Conservation (phyloP, 2,113 vertebrate species). For the Melanerpes formicivorus region DNA sequence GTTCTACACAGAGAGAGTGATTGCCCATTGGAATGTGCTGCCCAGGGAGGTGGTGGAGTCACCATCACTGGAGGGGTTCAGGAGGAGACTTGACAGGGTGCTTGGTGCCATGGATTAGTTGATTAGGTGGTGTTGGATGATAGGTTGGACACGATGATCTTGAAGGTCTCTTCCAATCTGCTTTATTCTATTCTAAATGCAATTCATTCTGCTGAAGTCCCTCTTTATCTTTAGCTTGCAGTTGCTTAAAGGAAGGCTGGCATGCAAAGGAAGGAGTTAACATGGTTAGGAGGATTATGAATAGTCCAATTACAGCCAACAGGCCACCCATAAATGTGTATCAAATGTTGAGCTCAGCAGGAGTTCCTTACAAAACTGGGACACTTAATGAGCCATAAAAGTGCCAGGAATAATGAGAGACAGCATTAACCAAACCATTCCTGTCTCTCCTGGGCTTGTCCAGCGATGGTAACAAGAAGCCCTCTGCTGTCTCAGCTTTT, state of each 20-base stretch:
- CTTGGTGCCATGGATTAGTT: no score
- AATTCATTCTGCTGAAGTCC: not conserved
- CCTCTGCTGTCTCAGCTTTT: slow-evolving; percentile 59
- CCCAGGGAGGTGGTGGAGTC: no score
- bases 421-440: slow-evolving; percentile 53
- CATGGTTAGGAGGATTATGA: slow-evolving; percentile 24
- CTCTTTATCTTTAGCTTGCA: not conserved
- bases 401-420: slow-evolving; percentile 47
- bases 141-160: no score
- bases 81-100: no score
- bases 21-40: no score
- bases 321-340: slow-evolving; percentile 56
- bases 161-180: no score
- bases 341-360: slow-evolving; percentile 64
- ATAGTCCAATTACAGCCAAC: slow-evolving; percentile 31
- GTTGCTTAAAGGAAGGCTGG: not conserved
- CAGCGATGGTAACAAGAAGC: slow-evolving; percentile 18
- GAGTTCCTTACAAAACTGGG: slow-evolving; percentile 57
- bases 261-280: slow-evolving; percentile 25
- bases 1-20: no score
- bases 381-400: slow-evolving; percentile 60
- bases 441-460: slow-evolving; percentile 37
- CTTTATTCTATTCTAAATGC: not conserved
- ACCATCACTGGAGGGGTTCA: no score
- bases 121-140: no score